phyloP scores from a whole-genome alignment of 2,888 invertebrate genomes.

The Hypercompe scribonia region DNA sequence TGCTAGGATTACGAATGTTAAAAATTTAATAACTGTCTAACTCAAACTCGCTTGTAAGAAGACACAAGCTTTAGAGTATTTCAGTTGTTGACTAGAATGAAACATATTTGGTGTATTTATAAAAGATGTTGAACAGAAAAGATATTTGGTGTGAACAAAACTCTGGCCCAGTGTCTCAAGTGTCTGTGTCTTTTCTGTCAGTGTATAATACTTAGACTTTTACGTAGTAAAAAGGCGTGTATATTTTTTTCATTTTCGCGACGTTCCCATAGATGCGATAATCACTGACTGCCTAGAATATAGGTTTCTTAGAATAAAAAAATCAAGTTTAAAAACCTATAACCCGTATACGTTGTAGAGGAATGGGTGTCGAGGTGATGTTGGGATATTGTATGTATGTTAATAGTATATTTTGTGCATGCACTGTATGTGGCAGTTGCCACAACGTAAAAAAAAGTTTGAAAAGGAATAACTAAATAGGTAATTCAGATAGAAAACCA shows the following conservation, averaged over 20 bases:
- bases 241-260: background rate
- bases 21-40: background rate
- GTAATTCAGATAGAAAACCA: too few species aligned
- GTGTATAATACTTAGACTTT: background rate
- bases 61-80: background rate
- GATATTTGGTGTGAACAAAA: constrained; percentile 1
- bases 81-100: background rate
- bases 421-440: too few species aligned
- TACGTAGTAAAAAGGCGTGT: background rate
- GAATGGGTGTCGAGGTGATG: too few species aligned
- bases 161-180: background rate
- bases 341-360: too few species aligned
- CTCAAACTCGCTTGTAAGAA: background rate
- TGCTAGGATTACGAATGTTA: background rate
- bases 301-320: background rate
- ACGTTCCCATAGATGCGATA: background rate
- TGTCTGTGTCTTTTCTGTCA: too few species aligned
- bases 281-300: background rate
- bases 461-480: too few species aligned
- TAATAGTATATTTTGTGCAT: too few species aligned
- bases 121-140: background rate
- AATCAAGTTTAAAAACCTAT: too few species aligned
- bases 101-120: constrained; percentile 1
- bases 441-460: too few species aligned
- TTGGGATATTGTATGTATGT: too few species aligned